Evolutionary conservation across 2,888 invertebrate genomes (phyloP).

Genomic region (Drosophila birchii): DNA sequence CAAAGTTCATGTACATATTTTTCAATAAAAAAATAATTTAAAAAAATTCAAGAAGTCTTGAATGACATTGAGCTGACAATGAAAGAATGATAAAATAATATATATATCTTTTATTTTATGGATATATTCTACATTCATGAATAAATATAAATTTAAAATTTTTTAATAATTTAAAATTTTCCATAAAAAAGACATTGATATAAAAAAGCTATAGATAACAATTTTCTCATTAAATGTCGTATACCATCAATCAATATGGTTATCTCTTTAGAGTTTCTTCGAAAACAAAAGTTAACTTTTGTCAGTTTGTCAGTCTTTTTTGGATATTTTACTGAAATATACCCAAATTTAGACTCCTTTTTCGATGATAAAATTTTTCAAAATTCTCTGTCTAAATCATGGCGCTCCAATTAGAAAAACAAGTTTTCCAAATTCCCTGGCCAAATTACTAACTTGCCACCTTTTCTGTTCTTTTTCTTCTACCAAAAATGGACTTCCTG

Average conservation of each 20-base stretch:
- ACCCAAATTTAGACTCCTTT: neutral
- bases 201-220: too few species aligned
- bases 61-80: constrained; percentile 25
- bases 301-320: neutral
- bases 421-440: neutral
- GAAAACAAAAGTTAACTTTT: neutral
- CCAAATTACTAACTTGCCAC: constrained; percentile 29
- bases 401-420: neutral
- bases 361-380: neutral
- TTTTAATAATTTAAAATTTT: neutral
- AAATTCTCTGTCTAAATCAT: constrained; percentile 28
- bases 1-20: neutral
- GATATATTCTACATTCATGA: too few species aligned
- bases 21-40: constrained; percentile 5
- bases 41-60: neutral
- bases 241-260: neutral
- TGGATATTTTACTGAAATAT: neutral
- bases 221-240: neutral
- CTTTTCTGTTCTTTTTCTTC: neutral
- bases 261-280: neutral
- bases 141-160: neutral
- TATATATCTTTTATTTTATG: neutral
- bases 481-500: constrained; percentile 1
- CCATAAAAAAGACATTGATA: neutral
- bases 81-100: constrained; percentile 8